Percentiles rank a stretch among this genome's conserved stretches.
Conservation (phyloP, 1,140 invertebrate species). For the Sweltsa coloradensis region DNA sequence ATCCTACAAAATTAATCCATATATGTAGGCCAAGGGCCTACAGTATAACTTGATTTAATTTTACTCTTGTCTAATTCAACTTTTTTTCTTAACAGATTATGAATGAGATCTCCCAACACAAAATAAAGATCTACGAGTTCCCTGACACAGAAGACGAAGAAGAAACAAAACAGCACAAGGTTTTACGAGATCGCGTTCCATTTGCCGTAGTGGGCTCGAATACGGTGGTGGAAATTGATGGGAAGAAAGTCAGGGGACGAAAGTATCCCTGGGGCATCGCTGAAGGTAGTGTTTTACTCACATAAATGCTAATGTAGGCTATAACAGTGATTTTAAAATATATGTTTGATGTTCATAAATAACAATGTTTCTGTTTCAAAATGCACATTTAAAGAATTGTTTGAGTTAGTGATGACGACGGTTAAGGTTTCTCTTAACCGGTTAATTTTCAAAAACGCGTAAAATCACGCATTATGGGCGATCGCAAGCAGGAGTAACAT, state of each 20-base stretch:
- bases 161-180: slow-evolving; percentile 59
- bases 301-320: slow-evolving; percentile 7
- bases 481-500: too few relatives aligned
- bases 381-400: too few relatives aligned
- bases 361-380: slow-evolving; percentile 1
- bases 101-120: slow-evolving; percentile 93
- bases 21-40: too few relatives aligned
- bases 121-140: slow-evolving; percentile 99
- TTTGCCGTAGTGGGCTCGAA: slow-evolving; percentile 99
- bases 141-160: slow-evolving; percentile 69
- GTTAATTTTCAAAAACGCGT: too few relatives aligned
- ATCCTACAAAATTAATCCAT: too few relatives aligned
- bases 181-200: slow-evolving; percentile 74
- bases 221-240: slow-evolving; percentile 79
- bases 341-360: slow-evolving; percentile 1
- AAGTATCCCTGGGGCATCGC: slow-evolving; percentile 98
- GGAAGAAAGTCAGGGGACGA: slow-evolving; percentile 75
- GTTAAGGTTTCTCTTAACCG: too few relatives aligned
- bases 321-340: slow-evolving; percentile 9
- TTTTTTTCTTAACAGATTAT: slow-evolving; percentile 55
- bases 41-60: too few relatives aligned
- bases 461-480: too few relatives aligned
- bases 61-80: too few relatives aligned
- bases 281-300: slow-evolving; percentile 47
- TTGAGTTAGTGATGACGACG: too few relatives aligned